phyloP scores from a whole-genome alignment of 2,113 vertebrate species.

The Mormoops blainvillei region DNA sequence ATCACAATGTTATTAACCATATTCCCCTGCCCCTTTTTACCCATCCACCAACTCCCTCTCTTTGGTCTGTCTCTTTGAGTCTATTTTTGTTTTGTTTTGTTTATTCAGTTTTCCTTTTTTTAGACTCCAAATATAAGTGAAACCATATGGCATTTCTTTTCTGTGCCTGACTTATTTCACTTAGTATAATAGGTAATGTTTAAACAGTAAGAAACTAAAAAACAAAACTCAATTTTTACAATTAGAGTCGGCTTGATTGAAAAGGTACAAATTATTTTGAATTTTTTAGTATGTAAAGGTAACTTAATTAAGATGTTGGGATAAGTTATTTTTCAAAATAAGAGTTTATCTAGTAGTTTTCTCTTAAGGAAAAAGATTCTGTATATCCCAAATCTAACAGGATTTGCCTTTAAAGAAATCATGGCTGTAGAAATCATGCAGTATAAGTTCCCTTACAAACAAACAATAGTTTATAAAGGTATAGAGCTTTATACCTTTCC shows the following conservation, averaged over 20 bases:
- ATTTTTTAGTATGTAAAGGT: background rate
- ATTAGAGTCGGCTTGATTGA: background rate
- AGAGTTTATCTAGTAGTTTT: background rate
- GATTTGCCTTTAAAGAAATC: background rate
- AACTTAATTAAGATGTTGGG: background rate
- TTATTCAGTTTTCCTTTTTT: background rate
- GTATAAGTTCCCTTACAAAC: background rate
- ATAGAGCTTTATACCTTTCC: background rate
- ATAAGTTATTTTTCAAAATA: background rate
- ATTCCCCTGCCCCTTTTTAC: no score
- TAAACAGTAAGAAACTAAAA: background rate
- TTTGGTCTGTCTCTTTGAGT: no score
- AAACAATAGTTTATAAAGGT: background rate
- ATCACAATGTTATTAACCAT: background rate
- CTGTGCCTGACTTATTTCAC: background rate
- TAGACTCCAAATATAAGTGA: background rate
- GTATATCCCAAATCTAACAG: background rate
- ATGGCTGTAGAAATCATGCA: rapidly evolving
- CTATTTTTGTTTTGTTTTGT: background rate
- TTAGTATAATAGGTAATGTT: background rate
- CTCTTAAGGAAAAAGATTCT: background rate
- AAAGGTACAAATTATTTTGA: background rate
- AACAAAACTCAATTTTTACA: background rate
- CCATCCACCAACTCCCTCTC: no score
- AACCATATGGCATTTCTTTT: background rate